Evolutionary conservation across 2,113 vertebrate genomes (phyloP).

Genomic region (Cyanocitta stelleri): DNA sequence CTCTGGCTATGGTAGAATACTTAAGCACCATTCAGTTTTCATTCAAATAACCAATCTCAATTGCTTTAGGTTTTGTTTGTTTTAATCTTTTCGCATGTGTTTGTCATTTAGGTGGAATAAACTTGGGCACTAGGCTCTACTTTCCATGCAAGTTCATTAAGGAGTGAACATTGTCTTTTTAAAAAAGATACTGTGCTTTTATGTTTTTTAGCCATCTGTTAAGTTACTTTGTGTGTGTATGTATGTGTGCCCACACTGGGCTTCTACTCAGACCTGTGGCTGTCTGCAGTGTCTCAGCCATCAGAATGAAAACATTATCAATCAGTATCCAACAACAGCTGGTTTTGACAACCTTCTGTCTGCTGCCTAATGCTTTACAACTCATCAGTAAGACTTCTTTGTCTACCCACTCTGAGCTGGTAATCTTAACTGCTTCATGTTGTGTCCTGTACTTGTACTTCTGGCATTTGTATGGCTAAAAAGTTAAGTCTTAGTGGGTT

Average conservation of each 20-base stretch:
- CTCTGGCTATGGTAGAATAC: neutral
- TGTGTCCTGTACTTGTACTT: slow-evolving; percentile 69
- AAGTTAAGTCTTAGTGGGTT: slow-evolving; percentile 53
- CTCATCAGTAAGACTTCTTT: slow-evolving; percentile 82
- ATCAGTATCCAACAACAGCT: slow-evolving; percentile 92
- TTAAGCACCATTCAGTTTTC: slow-evolving; percentile 9
- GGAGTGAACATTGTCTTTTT: slow-evolving; percentile 58
- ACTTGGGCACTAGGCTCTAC: slow-evolving; percentile 11
- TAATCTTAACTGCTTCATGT: slow-evolving; percentile 65
- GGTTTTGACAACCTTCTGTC: slow-evolving; percentile 95
- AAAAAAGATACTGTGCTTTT: slow-evolving; percentile 57
- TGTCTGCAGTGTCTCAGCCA: slow-evolving; percentile 73
- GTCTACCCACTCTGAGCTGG: slow-evolving; percentile 72
- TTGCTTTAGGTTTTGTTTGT: neutral
- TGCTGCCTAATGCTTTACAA: slow-evolving; percentile 90
- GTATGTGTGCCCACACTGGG: slow-evolving; percentile 63
- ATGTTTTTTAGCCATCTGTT: slow-evolving; percentile 72
- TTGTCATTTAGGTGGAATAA: slow-evolving; percentile 44
- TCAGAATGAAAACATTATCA: slow-evolving; percentile 92
- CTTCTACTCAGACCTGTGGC: slow-evolving; percentile 70
- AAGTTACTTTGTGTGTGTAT: slow-evolving; percentile 65
- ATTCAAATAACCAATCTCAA: neutral
- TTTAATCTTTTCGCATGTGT: neutral
- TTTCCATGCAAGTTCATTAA: slow-evolving; percentile 58
- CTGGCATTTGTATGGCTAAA: slow-evolving; percentile 64